A percentile compares a stretch with the other conserved stretches of the same genome.
Conservation (phyloP, 2,113 vertebrate species). For the Epinephelus lanceolatus region DNA sequence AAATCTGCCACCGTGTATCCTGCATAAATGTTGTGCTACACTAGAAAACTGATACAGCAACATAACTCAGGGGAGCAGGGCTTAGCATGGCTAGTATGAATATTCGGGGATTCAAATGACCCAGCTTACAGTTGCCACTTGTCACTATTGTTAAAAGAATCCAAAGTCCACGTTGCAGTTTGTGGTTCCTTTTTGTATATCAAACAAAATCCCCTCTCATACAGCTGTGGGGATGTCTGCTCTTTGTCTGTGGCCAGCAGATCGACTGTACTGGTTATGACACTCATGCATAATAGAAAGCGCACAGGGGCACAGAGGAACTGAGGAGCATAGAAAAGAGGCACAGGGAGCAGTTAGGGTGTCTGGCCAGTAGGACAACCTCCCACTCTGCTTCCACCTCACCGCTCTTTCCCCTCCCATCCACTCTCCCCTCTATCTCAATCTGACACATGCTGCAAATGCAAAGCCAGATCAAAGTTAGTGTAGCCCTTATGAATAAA, state of each 20-base stretch:
- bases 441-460: conserved; percentile 66
- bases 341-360: conserved; percentile 32
- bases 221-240: conserved; percentile 34
- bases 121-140: neutral
- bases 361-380: conserved; percentile 47
- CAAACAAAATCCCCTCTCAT: conserved; percentile 3
- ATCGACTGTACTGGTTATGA: conserved; percentile 56
- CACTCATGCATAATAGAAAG: conserved; percentile 72
- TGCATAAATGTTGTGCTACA: neutral
- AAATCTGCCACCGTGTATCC: neutral
- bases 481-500: conserved; percentile 82
- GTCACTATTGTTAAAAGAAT: neutral
- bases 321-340: conserved; percentile 33
- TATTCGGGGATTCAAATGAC: conserved; percentile 7
- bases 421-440: conserved; percentile 33
- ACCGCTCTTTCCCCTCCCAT: neutral
- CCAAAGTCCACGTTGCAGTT: neutral
- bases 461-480: conserved; percentile 81
- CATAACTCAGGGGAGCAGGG: neutral
- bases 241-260: conserved; percentile 36
- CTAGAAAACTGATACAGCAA: neutral
- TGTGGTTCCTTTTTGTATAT: conserved; percentile 23
- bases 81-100: neutral
- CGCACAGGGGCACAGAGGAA: conserved; percentile 17
- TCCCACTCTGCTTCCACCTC: conserved; percentile 36